Evolutionary conservation across 2,113 vertebrate genomes (phyloP).

Genomic region (Monarcha castaneiventris): DNA sequence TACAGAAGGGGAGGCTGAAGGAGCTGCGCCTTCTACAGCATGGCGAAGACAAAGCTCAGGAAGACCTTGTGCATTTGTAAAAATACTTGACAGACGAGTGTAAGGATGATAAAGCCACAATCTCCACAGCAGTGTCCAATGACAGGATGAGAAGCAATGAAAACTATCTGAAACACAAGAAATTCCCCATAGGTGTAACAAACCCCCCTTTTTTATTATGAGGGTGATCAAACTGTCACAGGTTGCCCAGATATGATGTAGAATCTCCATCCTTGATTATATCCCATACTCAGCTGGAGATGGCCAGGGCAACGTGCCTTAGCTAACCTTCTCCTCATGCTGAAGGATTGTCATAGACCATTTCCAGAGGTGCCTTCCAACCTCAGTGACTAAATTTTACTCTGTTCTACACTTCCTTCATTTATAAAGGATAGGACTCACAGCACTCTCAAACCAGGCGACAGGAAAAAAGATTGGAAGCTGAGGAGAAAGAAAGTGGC

Average conservation of each 20-base stretch:
- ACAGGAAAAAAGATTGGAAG: background rate
- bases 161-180: background rate
- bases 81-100: background rate
- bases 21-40: background rate
- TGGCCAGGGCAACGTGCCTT: background rate
- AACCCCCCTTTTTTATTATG: accelerated
- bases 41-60: background rate
- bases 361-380: background rate
- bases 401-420: background rate
- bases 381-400: background rate
- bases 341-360: background rate
- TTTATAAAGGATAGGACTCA: background rate
- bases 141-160: background rate
- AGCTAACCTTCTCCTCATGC: background rate
- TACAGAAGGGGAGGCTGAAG: background rate
- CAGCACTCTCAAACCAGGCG: background rate
- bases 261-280: background rate
- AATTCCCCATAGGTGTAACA: background rate
- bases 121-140: background rate
- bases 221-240: background rate
- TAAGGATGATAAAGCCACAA: background rate
- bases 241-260: background rate
- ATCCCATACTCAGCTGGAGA: background rate
- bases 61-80: background rate
- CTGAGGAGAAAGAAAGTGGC: background rate